Percentiles rank a stretch among this genome's conserved stretches.
phyloP scores from a whole-genome alignment of 2,113 vertebrate genomes.

The Podiceps cristatus region DNA sequence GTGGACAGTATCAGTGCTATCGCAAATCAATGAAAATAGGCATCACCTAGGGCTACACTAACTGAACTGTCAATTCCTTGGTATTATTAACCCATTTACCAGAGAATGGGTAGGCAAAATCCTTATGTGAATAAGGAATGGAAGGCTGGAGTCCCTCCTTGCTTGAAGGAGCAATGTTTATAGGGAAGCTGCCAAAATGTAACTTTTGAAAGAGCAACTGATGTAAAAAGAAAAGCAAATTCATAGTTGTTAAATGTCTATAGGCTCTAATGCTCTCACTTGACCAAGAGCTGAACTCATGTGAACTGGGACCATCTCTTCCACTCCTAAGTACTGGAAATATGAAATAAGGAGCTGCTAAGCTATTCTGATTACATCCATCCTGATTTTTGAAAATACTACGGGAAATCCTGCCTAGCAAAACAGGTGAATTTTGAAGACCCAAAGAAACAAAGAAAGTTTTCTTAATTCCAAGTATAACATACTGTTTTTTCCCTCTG shows the following conservation, averaged over 20 bases:
- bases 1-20: background rate
- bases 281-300: background rate
- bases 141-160: background rate
- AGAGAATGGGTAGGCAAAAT: background rate
- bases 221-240: background rate
- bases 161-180: background rate
- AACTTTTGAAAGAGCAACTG: background rate
- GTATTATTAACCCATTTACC: background rate
- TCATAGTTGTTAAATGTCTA: background rate
- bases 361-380: background rate
- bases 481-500: conserved; percentile 77
- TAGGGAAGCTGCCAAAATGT: background rate
- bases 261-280: background rate
- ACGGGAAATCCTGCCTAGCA: background rate
- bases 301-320: background rate
- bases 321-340: background rate
- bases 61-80: background rate
- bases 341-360: background rate
- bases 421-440: background rate
- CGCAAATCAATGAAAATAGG: background rate
- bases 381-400: background rate
- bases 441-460: background rate
- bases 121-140: background rate
- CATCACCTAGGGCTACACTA: background rate
- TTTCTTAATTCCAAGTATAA: background rate